A percentile compares a stretch with the other conserved stretches of the same genome.
Conservation (phyloP, 2,113 vertebrate species). For the Onychorhynchus coronatus region DNA sequence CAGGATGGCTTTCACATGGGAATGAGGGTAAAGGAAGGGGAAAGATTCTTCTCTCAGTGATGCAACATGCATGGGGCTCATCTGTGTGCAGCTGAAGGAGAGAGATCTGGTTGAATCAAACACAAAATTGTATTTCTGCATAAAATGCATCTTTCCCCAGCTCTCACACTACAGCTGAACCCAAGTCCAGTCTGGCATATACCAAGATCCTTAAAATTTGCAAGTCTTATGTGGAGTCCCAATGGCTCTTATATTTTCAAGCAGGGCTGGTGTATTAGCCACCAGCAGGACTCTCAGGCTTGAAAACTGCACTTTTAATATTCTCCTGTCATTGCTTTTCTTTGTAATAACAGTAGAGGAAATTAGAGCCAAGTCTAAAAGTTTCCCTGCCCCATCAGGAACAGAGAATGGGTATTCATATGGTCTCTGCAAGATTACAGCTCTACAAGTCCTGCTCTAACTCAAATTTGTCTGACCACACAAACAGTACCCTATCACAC, state of each 20-base stretch:
- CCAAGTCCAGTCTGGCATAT: rapidly evolving
- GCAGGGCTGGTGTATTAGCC: not conserved
- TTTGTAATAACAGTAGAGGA: not conserved
- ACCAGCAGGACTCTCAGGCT: not conserved
- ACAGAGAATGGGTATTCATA: not conserved
- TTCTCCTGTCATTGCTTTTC: not conserved
- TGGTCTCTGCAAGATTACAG: not conserved
- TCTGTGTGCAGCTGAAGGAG: not conserved
- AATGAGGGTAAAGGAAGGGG: not conserved
- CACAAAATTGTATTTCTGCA: not conserved
- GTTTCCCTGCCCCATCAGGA: rapidly evolving
- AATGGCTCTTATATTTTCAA: not conserved
- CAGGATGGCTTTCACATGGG: not conserved
- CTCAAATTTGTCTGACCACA: not conserved
- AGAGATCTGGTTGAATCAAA: not conserved
- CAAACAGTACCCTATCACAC: rapidly evolving
- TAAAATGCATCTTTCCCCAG: not conserved
- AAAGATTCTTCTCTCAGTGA: too few relatives aligned
- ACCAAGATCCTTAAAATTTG: not conserved
- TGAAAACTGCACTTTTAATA: not conserved
- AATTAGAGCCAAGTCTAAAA: not conserved
- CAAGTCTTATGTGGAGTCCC: not conserved
- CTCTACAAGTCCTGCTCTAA: not conserved
- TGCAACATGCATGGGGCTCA: rapidly evolving
- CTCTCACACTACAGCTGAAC: not conserved